A percentile compares a stretch with the other conserved stretches of the same genome.
Conservation (phyloP, 2,113 vertebrate genomes). For the Atractosteus spatula region DNA sequence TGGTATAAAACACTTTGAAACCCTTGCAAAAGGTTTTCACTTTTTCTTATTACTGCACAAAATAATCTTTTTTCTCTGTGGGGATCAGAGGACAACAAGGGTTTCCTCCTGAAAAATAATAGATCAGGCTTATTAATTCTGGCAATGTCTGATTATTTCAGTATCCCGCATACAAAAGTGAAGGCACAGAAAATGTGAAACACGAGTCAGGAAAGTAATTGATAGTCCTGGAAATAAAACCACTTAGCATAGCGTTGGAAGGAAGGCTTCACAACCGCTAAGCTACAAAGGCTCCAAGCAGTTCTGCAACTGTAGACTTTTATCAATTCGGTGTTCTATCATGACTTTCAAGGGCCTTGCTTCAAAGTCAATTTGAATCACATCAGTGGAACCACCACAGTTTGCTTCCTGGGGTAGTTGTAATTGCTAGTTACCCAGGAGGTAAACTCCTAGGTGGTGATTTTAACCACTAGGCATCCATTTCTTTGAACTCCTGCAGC, state of each 20-base stretch:
- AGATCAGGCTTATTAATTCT: background rate
- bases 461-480: background rate
- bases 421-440: background rate
- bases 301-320: conserved; percentile 4
- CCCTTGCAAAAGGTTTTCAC: background rate
- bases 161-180: background rate
- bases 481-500: conserved; percentile 9
- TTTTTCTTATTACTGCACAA: background rate
- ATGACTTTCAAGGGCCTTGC: conserved; percentile 16
- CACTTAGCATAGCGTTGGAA: conserved; percentile 14
- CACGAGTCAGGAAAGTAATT: conserved; percentile 24
- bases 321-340: conserved; percentile 13
- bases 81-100: too few species aligned
- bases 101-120: background rate
- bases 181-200: conserved; percentile 19
- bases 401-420: conserved; percentile 4
- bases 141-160: conserved; percentile 3
- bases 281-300: conserved; percentile 7
- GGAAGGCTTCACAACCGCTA: conserved; percentile 11
- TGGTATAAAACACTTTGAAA: too few species aligned
- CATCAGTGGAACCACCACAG: background rate
- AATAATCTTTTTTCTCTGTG: background rate
- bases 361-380: conserved; percentile 29
- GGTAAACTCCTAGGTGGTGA: background rate
- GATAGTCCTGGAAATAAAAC: conserved; percentile 16